Percentiles rank a stretch among this genome's conserved stretches.
phyloP scores from a whole-genome alignment of 2,797 vertebrate genomes.

The Heliangelus exortis region DNA sequence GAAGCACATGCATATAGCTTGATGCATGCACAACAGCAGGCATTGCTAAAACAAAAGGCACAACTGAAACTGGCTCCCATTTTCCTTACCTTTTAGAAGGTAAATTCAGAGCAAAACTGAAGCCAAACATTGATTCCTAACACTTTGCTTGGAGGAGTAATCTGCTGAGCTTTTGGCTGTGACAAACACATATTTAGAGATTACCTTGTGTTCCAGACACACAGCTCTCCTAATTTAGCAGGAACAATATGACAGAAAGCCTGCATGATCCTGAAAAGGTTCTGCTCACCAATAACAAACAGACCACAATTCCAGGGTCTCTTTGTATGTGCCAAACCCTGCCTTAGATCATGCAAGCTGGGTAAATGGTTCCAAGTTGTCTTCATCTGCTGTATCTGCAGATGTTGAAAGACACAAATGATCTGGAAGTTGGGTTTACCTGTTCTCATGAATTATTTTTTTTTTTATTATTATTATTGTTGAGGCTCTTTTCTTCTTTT shows the following conservation, averaged over 20 bases:
- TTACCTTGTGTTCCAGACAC: not conserved
- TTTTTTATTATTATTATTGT: not conserved
- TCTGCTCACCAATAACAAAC: not conserved
- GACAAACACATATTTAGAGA: not conserved
- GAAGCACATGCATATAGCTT: not conserved
- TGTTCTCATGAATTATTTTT: not conserved
- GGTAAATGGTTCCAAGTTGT: not conserved
- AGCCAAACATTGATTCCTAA: not conserved
- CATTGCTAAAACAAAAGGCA: not conserved
- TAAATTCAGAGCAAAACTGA: not conserved
- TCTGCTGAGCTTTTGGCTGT: not conserved
- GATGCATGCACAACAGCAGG: not conserved
- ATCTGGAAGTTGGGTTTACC: not conserved
- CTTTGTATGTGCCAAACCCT: not conserved
- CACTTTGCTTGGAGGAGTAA: constrained; percentile 9
- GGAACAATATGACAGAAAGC: not conserved
- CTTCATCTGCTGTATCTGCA: not conserved
- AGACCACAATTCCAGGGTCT: not conserved
- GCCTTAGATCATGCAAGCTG: not conserved
- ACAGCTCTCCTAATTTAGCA: not conserved
- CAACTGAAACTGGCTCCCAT: not conserved
- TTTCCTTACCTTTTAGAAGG: not conserved
- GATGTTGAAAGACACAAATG: not conserved
- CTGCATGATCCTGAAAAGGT: not conserved
- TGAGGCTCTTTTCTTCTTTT: not conserved